Evolutionary conservation across 2,113 vertebrate genomes (phyloP), one percentile per base, ranked within the genome.

Genomic region (Myxocyprinus asiaticus): DNA sequence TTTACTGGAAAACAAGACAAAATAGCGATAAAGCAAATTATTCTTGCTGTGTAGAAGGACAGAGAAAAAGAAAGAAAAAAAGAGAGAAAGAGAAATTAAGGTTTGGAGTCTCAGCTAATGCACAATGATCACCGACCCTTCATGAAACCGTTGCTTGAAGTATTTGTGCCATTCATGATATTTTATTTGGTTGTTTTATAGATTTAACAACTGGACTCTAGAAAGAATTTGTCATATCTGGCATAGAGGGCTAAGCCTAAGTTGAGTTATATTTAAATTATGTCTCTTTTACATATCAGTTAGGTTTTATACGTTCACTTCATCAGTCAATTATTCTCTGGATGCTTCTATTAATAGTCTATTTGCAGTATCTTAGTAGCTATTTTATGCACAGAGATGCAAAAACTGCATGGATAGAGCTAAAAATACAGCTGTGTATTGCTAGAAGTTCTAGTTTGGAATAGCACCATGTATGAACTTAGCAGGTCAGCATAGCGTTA

Each of bases 301-400:
- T n/a, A 58, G 55, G 11, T 55, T 55, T 12, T 12, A 12, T 58
- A 22, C 48, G 6, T 17, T 72, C 55, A 72, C 12, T n/a, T 58
- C 53, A n/a, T 72, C 22, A 45, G 51, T 56, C 50, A 3, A 5
- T 71, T 71, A 17, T 71, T 71, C 53, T 58, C 53, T 71, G 69
- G 44, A 73, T 73, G 70, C 55, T 8, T 73, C 43, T 62, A 51
- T 14, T 62, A 45, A 7, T 14, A 33, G 71, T 74, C 56, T 74
- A 4, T 63, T 48, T 74, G 72, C 47, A 63, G 59, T 58, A 7
- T 63, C 45, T 11, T 74, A 74, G 50, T 61, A n/a, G 58, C 44
- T 63, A 33, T 74, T 74, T 63, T 63, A 59, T 62, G 59, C 71
- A 74, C 58, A 62, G 71, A 74, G 71, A 74, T 63, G 72, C 22